Base-by-base conservation (phyloP, 2,888 invertebrate species). In the Drosophila tripunctata region DNA sequence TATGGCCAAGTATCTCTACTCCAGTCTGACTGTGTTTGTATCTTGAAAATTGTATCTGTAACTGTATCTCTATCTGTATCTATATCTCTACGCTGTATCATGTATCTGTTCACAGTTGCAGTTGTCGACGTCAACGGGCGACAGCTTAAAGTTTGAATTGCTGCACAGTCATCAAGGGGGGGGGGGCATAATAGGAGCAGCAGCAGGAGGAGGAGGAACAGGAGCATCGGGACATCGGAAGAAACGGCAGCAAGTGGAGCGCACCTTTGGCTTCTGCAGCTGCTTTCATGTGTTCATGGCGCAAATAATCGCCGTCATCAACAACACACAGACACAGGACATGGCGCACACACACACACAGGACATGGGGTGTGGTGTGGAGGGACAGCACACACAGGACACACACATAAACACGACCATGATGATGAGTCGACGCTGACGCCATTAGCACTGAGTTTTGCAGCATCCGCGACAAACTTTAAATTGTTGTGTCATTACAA, bases 401-500 rank as follows among this genome's bases (percentile, higher is more conserved):
- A 54, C 14, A 35, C 31, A 38, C 22, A 51, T 15, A 60, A 52
- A 61, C 51, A 63, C 48, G 43, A 30, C 43, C 45, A 58, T 73
- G 77, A 84, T 84, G 77, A 84, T 84, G 78, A 84, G 84, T 84
- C 84, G 81, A 74, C 84, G 75, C 60, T 81, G 80, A 86, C 81
- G 87, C 87, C 87, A 86, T 81, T 81, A 81, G 81, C 81, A 81
- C 87, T 67, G 80, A 77, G 87, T 86, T 81, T 86, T 83, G 77
- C 80, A 83, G 84, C 80, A 80, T 85, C 83, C 84, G 86, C 86
- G 83, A 79, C 86, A 85, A 85, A 83, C 88, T 87, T 83, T 87
- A 87, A 83, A 83, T 83, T 83, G 88, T 87, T 87, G 87, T 86
- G 77, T 82, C 82, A 85, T 82, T 87, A 82, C 85, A 78, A 85